Base-by-base conservation (phyloP, 2,888 invertebrate genomes). In the Pegoplata infirma region DNA sequence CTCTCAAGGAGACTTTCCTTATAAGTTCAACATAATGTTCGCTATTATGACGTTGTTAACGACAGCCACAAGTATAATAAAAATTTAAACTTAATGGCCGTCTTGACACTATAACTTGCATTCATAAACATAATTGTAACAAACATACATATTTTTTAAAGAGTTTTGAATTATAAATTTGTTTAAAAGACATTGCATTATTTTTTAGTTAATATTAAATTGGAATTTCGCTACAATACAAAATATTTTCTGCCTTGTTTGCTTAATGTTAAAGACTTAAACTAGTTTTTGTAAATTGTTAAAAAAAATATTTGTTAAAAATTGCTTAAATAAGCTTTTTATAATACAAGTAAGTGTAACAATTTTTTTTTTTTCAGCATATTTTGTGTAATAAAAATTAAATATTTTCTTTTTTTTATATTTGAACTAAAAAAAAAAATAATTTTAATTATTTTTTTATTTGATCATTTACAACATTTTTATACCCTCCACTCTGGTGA, bases 161-260 rank as follows among this genome's bases (percentile, higher is more conserved):
- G n/a, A n/a, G n/a, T n/a, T n/a, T n/a, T n/a, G n/a, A n/a, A n/a
- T n/a, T n/a, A n/a, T n/a, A n/a, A n/a, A n/a, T n/a, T n/a, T n/a
- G n/a, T 16, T 49, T 58, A 53, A 40, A 64, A 74, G 59, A 64
- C 53, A 55, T 58, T 55, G 53, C 49, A 66, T 59, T 75, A 23
- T n/a, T 40, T 2, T 40, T 40, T 32, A 3, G 14, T 49, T 28
- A 14, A 23, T 19, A 46, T 75, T 75, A 66, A 79, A 79, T 56
- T 67, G 75, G 46, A 79, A 75, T 79, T 79, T 79, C 66, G 75
- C 71, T 75, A 19, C 17, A 58, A 40, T 40, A 40, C 25, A n/a
- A n/a, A n/a, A n/a, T 19, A 40, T 25, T 55, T 21, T 66, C 8
- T 59, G n/a, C 32, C 56, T 64, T 25, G 61, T 46, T 55, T 44